These are phyloP conservation scores for Cinara cedri DNA, from an alignment of 2,888 invertebrate genomes.

Conservation along the genomic window DNA sequence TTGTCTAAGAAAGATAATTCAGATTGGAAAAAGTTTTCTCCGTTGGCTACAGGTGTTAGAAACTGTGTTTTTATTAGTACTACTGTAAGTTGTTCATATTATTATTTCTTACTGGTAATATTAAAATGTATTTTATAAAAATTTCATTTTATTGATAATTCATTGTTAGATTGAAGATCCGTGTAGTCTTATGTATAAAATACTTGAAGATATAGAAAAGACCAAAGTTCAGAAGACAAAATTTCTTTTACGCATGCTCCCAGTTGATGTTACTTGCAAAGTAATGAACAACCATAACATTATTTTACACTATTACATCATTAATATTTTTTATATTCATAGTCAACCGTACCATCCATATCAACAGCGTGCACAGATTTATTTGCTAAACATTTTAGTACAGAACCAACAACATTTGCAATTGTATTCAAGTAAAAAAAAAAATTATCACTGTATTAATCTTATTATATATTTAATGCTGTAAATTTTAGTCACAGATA, in stretches of 20 bases:
- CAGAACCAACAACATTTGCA: constrained; percentile 74
- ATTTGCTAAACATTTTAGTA: constrained; percentile 76
- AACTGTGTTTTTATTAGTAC: constrained; percentile 87
- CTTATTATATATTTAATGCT: constrained; percentile 16
- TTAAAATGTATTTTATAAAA: too few species aligned
- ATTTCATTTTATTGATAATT: neutral
- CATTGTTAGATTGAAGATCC: constrained; percentile 71
- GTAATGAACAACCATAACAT: constrained; percentile 59
- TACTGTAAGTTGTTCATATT: constrained; percentile 63
- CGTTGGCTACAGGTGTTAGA: constrained; percentile 77
- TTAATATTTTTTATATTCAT: constrained; percentile 55
- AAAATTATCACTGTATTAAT: constrained; percentile 26
- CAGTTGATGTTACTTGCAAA: constrained; percentile 81
- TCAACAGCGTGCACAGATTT: constrained; percentile 71
- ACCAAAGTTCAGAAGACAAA: constrained; percentile 76
- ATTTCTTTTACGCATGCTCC: constrained; percentile 79
- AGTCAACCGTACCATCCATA: constrained; percentile 78
- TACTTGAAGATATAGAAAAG: constrained; percentile 74
- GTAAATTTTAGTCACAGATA: constrained; percentile 69
- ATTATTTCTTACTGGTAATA: neutral
- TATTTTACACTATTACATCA: neutral
- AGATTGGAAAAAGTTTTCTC: constrained; percentile 50
- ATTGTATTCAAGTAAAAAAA: constrained; percentile 72
- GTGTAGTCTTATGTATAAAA: constrained; percentile 71
- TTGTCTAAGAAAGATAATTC: constrained; percentile 40